These are phyloP conservation scores for Phrynocephalus forsythii DNA, from an alignment of 2,797 vertebrate genomes.

Conservation along the genomic window DNA sequence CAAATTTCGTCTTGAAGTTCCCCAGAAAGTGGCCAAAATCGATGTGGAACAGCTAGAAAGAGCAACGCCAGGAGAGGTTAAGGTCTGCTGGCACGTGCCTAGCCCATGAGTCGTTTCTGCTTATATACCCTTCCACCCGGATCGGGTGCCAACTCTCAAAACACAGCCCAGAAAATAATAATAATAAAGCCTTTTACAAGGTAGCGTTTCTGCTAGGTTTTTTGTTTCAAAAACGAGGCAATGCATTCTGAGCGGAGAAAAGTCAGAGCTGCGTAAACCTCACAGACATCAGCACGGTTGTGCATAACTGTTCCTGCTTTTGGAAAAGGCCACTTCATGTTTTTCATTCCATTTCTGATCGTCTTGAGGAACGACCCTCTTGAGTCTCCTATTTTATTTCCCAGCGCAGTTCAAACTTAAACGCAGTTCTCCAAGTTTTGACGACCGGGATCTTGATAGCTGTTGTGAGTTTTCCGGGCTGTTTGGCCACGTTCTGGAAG, in stretches of 20 bases:
- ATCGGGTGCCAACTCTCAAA: not conserved
- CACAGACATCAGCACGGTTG: not conserved
- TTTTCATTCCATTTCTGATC: not conserved
- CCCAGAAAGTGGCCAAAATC: slow-evolving; percentile 98
- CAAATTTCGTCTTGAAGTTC: slow-evolving; percentile 98
- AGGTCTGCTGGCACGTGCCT: rapidly evolving
- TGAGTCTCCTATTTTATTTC: not conserved
- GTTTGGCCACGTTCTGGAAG: no score
- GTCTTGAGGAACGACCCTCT: not conserved
- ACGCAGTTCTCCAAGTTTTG: not conserved
- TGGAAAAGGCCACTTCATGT: not conserved
- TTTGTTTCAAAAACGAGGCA: not conserved
- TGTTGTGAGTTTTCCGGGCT: no score
- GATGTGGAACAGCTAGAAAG: slow-evolving; percentile 93
- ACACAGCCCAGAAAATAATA: not conserved
- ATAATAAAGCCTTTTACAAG: not conserved
- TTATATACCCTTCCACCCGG: no score
- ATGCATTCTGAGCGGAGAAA: not conserved
- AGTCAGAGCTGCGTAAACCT: not conserved
- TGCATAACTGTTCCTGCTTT: not conserved
- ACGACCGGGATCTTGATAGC: no score
- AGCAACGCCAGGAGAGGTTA: not conserved
- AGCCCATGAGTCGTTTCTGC: no score
- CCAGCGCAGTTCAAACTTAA: not conserved
- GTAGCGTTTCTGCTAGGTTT: not conserved